Evolutionary conservation across 2,888 invertebrate species (phyloP).

Genomic region (Celastrina argiolus): DNA sequence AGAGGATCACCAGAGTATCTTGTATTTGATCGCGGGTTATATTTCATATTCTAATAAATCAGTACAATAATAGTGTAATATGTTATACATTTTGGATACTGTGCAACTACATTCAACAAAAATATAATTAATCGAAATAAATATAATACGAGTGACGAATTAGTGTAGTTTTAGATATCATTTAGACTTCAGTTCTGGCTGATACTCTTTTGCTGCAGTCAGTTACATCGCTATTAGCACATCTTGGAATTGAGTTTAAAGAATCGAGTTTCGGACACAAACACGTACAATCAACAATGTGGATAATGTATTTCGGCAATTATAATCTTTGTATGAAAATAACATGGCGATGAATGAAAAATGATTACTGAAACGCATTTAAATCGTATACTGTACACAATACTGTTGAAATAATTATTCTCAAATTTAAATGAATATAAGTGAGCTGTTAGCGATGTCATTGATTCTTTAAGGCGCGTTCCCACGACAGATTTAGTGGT

Average conservation of each 20-base stretch:
- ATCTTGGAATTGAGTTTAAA: constrained; percentile 6
- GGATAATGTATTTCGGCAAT: too few relatives aligned
- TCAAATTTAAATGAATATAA: too few relatives aligned
- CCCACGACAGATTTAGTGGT: too few relatives aligned
- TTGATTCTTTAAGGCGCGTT: too few relatives aligned
- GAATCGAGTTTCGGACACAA: not conserved
- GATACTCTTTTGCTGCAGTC: constrained; percentile 14
- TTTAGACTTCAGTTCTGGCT: not conserved
- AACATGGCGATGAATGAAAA: too few relatives aligned
- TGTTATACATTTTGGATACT: not conserved
- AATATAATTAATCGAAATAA: not conserved
- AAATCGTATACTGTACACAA: too few relatives aligned
- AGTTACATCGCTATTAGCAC: constrained; percentile 11
- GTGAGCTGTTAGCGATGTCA: not conserved
- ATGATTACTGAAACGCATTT: too few relatives aligned
- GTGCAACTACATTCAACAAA: not conserved
- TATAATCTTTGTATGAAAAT: too few relatives aligned
- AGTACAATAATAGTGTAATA: constrained; percentile 5
- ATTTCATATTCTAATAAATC: not conserved
- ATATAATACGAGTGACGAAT: not conserved
- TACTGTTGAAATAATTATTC: too few relatives aligned
- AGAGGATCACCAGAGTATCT: not conserved
- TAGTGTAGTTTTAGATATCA: not conserved
- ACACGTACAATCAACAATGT: too few relatives aligned
- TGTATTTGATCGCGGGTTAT: not conserved